These are phyloP conservation scores for Naso thynnoides DNA, from an alignment of 2,797 vertebrate genomes.

Conservation along the genomic window DNA sequence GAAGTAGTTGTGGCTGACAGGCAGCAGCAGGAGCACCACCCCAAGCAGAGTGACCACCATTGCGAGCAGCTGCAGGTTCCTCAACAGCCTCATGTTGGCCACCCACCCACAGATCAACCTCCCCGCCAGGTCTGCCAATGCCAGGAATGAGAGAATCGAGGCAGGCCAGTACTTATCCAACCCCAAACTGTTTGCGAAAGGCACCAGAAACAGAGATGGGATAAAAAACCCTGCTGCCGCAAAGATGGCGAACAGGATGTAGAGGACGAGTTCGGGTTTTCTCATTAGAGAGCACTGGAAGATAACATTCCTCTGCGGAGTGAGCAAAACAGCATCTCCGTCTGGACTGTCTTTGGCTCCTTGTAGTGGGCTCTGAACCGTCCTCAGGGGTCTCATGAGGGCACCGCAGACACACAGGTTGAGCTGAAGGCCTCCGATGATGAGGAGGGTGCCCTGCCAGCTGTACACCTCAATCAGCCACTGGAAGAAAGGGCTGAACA, in stretches of 20 bases:
- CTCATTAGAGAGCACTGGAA: slow-evolving; percentile 74
- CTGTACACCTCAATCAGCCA: slow-evolving; percentile 80
- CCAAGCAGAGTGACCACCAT: slow-evolving; percentile 68
- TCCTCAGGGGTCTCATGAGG: slow-evolving; percentile 77
- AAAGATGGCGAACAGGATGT: slow-evolving; percentile 78
- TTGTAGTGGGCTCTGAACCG: not conserved
- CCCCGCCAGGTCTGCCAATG: slow-evolving; percentile 74
- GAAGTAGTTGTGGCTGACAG: slow-evolving; percentile 71
- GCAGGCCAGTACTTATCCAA: slow-evolving; percentile 75
- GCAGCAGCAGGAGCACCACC: slow-evolving; percentile 75
- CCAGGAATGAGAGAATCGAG: slow-evolving; percentile 74
- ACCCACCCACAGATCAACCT: slow-evolving; percentile 79
- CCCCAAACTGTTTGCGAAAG: slow-evolving; percentile 70
- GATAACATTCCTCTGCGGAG: slow-evolving; percentile 28
- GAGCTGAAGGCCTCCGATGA: slow-evolving; percentile 83
- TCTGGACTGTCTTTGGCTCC: slow-evolving; percentile 13
- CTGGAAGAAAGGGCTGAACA: slow-evolving; percentile 79
- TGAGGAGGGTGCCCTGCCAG: slow-evolving; percentile 79
- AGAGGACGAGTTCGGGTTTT: slow-evolving; percentile 74
- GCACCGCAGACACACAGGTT: slow-evolving; percentile 81
- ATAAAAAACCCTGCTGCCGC: slow-evolving; percentile 76
- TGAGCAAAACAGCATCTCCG: not conserved
- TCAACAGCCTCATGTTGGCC: slow-evolving; percentile 72
- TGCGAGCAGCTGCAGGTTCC: slow-evolving; percentile 80
- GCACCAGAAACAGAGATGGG: slow-evolving; percentile 78